phyloP scores from a whole-genome alignment of 2,888 invertebrate genomes.

The Tinea semifulvella region DNA sequence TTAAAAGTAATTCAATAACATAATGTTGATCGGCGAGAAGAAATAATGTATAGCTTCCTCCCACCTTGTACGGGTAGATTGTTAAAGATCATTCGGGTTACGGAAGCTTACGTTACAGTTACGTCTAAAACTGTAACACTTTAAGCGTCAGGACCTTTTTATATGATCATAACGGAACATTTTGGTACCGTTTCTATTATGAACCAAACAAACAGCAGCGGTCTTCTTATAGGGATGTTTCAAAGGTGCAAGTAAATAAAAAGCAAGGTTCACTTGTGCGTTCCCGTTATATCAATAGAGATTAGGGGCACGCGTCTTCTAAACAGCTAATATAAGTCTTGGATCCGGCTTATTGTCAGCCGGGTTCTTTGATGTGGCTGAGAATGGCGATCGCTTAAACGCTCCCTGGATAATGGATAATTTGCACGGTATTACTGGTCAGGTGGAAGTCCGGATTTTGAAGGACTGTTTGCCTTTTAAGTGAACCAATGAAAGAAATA shows the following conservation, averaged over 20 bases:
- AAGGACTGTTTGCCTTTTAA: no score
- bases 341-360: slow-evolving; percentile 47
- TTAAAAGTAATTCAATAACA: slow-evolving; percentile 65
- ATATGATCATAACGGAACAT: slow-evolving; percentile 47
- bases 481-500: no score
- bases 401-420: neutral
- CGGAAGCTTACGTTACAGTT: slow-evolving; percentile 38
- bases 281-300: slow-evolving; percentile 62
- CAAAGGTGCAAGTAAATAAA: slow-evolving; percentile 38
- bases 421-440: slow-evolving; percentile 1
- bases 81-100: slow-evolving; percentile 28
- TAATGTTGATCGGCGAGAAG: slow-evolving; percentile 53
- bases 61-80: slow-evolving; percentile 40
- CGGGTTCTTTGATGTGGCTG: slow-evolving; percentile 52
- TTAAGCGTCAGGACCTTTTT: slow-evolving; percentile 31
- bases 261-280: slow-evolving; percentile 48
- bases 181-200: slow-evolving; percentile 47
- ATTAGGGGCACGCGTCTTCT: slow-evolving; percentile 60
- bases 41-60: slow-evolving; percentile 64
- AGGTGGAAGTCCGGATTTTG: slow-evolving; percentile 8
- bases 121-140: slow-evolving; percentile 60
- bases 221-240: slow-evolving; percentile 51
- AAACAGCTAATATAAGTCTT: slow-evolving; percentile 21
- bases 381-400: slow-evolving; percentile 22
- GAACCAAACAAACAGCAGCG: slow-evolving; percentile 45